A percentile compares a stretch with the other conserved stretches of the same genome.
Evolutionary conservation across 2,888 invertebrate genomes (phyloP).

Genomic region (Helicoverpa assulta): DNA sequence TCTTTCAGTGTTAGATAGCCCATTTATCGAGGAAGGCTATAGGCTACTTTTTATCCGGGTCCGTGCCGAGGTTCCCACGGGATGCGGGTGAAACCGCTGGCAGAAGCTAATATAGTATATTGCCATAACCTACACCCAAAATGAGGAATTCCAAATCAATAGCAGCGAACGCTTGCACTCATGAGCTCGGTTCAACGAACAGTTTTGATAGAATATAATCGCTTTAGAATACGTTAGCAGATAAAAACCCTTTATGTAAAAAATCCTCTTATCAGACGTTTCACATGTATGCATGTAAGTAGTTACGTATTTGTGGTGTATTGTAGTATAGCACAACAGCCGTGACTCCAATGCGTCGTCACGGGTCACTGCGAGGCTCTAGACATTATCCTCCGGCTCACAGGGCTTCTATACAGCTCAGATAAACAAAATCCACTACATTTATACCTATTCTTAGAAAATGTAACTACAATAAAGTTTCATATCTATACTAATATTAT

Average conservation of each 20-base stretch:
- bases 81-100: too few species aligned
- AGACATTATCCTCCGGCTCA: constrained; percentile 58
- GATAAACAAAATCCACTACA: constrained; percentile 6
- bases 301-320: constrained; percentile 46
- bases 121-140: too few species aligned
- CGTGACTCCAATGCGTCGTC: constrained; percentile 77
- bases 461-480: background rate
- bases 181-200: constrained; percentile 37
- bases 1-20: too few species aligned
- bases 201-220: constrained; percentile 43
- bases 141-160: background rate
- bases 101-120: too few species aligned
- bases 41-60: too few species aligned
- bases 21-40: too few species aligned
- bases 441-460: background rate
- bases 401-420: constrained; percentile 42
- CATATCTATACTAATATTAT: too few species aligned
- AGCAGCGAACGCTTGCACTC: constrained; percentile 4
- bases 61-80: too few species aligned
- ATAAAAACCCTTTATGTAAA: constrained; percentile 44
- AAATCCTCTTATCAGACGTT: constrained; percentile 36
- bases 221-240: constrained; percentile 37
- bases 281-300: constrained; percentile 38
- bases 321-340: constrained; percentile 62
- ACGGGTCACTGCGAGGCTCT: constrained; percentile 76